Evolutionary conservation across 2,113 vertebrate genomes (phyloP).

Genomic region (Trogon melanurus): DNA sequence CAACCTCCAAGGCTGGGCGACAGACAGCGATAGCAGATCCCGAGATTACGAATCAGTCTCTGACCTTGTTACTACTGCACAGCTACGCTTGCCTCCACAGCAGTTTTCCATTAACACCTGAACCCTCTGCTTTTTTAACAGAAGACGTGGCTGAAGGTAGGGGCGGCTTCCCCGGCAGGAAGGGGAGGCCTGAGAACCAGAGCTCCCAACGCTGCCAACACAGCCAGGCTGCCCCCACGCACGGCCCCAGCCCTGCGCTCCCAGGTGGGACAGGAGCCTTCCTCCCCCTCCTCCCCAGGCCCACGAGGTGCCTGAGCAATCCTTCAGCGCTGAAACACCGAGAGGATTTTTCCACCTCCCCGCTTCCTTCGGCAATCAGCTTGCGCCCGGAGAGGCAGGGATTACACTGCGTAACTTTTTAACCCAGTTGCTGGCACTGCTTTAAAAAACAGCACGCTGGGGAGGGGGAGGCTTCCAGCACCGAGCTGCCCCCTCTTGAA

Average conservation of each 20-base stretch:
- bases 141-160: background rate
- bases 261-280: background rate
- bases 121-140: background rate
- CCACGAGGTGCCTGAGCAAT: background rate
- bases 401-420: background rate
- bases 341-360: background rate
- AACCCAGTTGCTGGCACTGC: background rate
- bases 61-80: background rate
- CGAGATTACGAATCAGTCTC: background rate
- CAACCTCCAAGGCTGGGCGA: constrained; percentile 1
- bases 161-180: background rate
- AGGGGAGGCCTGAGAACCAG: background rate
- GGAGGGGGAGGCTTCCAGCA: background rate
- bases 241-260: background rate
- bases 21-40: background rate
- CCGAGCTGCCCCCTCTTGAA: background rate
- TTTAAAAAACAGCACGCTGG: rapidly evolving
- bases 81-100: background rate
- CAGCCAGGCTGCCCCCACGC: background rate
- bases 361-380: background rate
- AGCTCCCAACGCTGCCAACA: rapidly evolving
- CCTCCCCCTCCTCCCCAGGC: background rate
- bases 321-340: rapidly evolving
- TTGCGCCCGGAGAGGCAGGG: background rate
- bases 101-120: background rate